Conservation (phyloP, 2,888 invertebrate genomes). For the Pandemis heparana region DNA sequence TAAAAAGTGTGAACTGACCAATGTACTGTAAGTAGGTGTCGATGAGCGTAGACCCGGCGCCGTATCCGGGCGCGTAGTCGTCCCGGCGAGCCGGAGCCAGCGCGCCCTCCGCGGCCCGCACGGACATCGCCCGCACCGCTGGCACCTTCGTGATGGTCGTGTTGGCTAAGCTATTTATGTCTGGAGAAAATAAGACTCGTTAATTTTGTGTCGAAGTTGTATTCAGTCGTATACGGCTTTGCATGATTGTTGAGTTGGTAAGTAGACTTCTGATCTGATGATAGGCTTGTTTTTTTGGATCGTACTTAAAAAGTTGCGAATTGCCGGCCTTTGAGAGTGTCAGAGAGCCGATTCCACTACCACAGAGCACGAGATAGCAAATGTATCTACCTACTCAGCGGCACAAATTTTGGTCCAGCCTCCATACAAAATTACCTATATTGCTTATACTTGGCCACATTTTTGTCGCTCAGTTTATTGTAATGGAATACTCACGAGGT, state of each 20-base stretch:
- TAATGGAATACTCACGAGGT: conserved; percentile 80
- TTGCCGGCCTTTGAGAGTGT: no score
- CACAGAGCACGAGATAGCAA: no score
- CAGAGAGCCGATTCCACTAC: no score
- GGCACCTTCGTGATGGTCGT: conserved; percentile 88
- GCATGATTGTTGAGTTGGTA: neutral
- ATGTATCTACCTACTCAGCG: no score
- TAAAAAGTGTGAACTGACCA: conserved; percentile 65
- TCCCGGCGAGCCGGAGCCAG: conserved; percentile 89
- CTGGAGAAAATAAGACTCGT: conserved; percentile 51
- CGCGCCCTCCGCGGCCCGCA: conserved; percentile 88
- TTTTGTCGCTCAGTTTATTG: no score
- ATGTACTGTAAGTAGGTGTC: conserved; percentile 96
- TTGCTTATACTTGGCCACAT: no score
- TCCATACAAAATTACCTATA: no score
- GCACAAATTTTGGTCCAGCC: no score
- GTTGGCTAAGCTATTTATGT: conserved; percentile 85
- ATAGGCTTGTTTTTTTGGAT: no score
- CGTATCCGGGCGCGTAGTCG: conserved; percentile 88
- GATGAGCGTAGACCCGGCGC: conserved; percentile 91
- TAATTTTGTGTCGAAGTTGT: neutral
- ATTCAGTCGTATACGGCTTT: neutral
- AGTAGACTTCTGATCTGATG: no score
- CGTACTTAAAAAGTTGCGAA: no score
- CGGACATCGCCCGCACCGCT: conserved; percentile 87